These are phyloP conservation scores for Gambusia affinis DNA, from an alignment of 2,113 vertebrate species.

Conservation along the genomic window DNA sequence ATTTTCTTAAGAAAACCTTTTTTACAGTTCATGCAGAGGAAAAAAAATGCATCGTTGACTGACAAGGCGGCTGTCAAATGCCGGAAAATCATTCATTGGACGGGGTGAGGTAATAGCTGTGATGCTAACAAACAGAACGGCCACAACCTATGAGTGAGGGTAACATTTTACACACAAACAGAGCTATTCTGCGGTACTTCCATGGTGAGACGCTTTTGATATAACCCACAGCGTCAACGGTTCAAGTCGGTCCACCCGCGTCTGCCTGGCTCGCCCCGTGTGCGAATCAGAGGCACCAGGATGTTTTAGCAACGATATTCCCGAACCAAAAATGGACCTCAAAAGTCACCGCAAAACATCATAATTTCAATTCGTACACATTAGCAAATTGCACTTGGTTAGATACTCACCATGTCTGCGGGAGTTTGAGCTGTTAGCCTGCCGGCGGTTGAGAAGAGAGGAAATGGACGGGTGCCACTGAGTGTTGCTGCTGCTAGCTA, in stretches of 20 bases:
- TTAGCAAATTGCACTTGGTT: neutral
- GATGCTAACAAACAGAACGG: slow-evolving; percentile 53
- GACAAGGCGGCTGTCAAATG: neutral
- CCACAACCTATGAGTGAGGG: neutral
- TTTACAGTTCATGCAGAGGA: no score
- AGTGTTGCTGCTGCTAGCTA: slow-evolving; percentile 20
- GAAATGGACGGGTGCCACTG: slow-evolving; percentile 64
- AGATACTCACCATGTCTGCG: slow-evolving; percentile 70
- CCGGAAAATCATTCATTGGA: neutral
- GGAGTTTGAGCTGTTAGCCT: slow-evolving; percentile 4
- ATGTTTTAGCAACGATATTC: neutral
- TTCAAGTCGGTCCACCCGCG: neutral
- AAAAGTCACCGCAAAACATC: neutral
- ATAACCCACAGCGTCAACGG: neutral
- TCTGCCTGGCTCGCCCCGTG: neutral
- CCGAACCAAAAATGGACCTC: accelerated
- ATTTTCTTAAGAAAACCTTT: neutral
- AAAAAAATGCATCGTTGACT: neutral
- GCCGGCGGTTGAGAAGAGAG: slow-evolving; percentile 49
- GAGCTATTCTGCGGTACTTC: neutral
- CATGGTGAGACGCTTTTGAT: neutral
- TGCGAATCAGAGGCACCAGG: neutral
- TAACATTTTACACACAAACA: neutral
- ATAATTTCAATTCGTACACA: neutral
- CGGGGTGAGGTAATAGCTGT: slow-evolving; percentile 25